Evolutionary conservation across 1,140 invertebrate species (phyloP), one percentile per base, ranked within the genome.

Genomic region (Helicoverpa armigera): DNA sequence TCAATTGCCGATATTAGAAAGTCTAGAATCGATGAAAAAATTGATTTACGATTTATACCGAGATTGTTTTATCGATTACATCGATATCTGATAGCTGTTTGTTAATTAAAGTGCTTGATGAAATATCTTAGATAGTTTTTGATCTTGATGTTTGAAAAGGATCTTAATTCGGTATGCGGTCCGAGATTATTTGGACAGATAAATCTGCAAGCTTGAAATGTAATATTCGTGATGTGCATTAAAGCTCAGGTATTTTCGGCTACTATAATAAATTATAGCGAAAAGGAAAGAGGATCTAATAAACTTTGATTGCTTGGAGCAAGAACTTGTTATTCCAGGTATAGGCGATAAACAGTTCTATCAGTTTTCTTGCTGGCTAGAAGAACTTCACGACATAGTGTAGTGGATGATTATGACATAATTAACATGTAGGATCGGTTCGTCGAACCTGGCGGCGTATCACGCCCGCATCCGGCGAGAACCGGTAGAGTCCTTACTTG

Each of bases 1-100:
- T 61, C 50, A 75, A 75, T 75, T 50, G 56, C 18, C 50, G 67
- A 70, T 50, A 51, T 75, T 75, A 75, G 73, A 75, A 75, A 75
- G 73, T 75, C 73, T 75, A 75, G 73, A 50, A 61, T 48, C 14
- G 54, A 61, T 51, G 67, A 60, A 56, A 75, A 75, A 75, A 75
- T 12, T 75, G 58, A 75, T 75, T 75, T 43, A 61, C 54, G 56
- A 48, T 74, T 74, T 35, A 74, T 29, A 29, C 70, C 23, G 14
- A 75, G 72, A 60, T 75, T 14, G 16, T 43, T 75, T 11, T 16
- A 43, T 11, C 48, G 48, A 51, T 69, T 13, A 12, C 18, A 53
- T 69, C 43, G 11, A 51, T 53, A 14, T 53, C 16, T 53, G 67
- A 69, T 69, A 65, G 4, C 35, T 69, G 23, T 50, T 50, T 29